These are phyloP conservation scores for Haplochromis burtoni DNA, from an alignment of 2,113 vertebrate genomes.

Conservation along the genomic window DNA sequence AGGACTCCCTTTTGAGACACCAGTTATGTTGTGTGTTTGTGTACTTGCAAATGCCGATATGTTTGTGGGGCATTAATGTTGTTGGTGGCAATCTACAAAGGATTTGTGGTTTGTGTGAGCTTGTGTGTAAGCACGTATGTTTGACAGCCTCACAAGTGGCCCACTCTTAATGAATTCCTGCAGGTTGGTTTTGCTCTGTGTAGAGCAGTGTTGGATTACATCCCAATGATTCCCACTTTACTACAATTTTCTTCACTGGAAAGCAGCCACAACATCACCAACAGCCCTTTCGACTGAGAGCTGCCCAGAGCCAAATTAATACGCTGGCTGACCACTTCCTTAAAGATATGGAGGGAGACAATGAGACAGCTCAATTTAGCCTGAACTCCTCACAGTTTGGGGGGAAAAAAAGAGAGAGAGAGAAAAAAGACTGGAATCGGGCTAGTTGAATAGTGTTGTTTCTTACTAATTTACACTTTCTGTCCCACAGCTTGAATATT, in stretches of 20 bases:
- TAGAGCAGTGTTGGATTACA: background rate
- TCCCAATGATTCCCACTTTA: background rate
- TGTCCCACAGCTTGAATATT: background rate
- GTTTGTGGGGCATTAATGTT: background rate
- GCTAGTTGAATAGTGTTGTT: background rate
- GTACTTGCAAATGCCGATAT: background rate
- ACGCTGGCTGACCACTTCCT: background rate
- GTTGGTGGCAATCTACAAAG: constrained; percentile 13
- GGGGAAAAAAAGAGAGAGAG: fast-evolving
- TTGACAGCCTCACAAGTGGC: background rate
- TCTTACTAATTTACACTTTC: background rate
- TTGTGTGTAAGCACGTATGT: background rate
- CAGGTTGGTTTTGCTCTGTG: constrained; percentile 1
- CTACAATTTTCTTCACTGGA: constrained; percentile 2
- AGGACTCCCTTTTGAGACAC: background rate
- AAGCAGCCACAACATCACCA: constrained; percentile 9
- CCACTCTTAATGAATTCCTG: constrained; percentile 11
- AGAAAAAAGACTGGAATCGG: background rate
- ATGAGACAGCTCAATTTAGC: background rate
- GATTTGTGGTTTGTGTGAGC: background rate
- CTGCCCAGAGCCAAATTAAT: background rate
- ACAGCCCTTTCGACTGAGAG: background rate
- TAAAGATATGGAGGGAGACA: background rate
- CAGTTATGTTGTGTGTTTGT: background rate
- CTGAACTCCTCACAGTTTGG: background rate